A percentile compares a stretch with the other conserved stretches of the same genome.
Conservation (phyloP, 2,888 invertebrate species). For the Drosophila ustulata region DNA sequence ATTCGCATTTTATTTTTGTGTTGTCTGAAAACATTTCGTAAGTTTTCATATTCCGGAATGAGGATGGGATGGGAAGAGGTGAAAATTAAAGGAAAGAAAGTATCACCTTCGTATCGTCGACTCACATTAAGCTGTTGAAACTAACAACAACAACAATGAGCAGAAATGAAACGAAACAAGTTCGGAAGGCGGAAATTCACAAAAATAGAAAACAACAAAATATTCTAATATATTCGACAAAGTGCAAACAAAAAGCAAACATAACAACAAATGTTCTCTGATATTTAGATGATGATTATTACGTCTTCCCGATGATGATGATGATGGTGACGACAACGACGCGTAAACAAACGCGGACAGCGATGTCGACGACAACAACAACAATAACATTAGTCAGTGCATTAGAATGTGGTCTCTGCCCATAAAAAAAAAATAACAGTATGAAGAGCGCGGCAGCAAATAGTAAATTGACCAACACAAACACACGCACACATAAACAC, state of each 20-base stretch:
- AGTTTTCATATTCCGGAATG: slow-evolving; percentile 39
- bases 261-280: slow-evolving; percentile 13
- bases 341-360: slow-evolving; percentile 39
- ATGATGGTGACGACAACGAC: slow-evolving; percentile 18
- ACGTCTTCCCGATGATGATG: background rate
- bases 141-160: slow-evolving; percentile 29
- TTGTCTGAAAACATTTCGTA: slow-evolving; percentile 10
- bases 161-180: slow-evolving; percentile 33
- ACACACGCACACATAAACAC: slow-evolving; percentile 3
- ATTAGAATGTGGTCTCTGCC: slow-evolving; percentile 40
- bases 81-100: slow-evolving; percentile 37
- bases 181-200: slow-evolving; percentile 59
- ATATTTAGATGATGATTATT: slow-evolving; percentile 19
- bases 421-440: slow-evolving; percentile 24
- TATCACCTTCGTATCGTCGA: slow-evolving; percentile 24
- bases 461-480: background rate
- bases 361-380: slow-evolving; percentile 13
- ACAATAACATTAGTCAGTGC: slow-evolving; percentile 28
- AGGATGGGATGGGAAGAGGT: background rate
- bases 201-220: slow-evolving; percentile 50
- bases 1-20: slow-evolving; percentile 41
- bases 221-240: slow-evolving; percentile 48
- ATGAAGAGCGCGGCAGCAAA: slow-evolving; percentile 24
- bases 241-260: slow-evolving; percentile 28
- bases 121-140: slow-evolving; percentile 42